These are phyloP conservation scores for Poeciliopsis prolifica DNA, from an alignment of 2,113 vertebrate genomes.

Conservation along the genomic window DNA sequence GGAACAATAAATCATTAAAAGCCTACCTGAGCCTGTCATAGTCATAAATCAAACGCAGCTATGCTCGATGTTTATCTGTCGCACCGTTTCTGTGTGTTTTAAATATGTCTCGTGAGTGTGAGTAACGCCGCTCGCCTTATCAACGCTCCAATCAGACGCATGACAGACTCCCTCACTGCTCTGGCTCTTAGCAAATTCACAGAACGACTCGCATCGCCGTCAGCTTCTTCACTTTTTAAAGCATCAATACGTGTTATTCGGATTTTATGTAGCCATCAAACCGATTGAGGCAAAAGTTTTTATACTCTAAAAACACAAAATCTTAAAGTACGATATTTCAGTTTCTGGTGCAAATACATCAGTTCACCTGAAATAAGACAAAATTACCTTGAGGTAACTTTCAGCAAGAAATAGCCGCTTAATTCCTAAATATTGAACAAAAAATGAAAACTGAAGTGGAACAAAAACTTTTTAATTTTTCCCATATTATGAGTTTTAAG, in stretches of 20 bases:
- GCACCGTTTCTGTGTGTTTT: constrained; percentile 53
- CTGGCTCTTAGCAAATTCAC: constrained; percentile 6
- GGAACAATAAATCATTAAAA: constrained; percentile 80
- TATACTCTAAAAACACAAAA: no score
- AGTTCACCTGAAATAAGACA: no score
- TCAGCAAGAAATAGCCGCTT: no score
- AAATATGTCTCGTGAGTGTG: constrained; percentile 61
- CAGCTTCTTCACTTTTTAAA: not conserved
- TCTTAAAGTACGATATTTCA: no score
- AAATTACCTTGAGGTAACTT: no score
- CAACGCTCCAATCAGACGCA: constrained; percentile 44
- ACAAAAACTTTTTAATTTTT: no score
- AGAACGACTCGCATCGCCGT: not conserved
- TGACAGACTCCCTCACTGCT: constrained; percentile 1
- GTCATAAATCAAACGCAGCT: constrained; percentile 76
- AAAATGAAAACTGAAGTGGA: no score
- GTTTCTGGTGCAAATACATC: no score
- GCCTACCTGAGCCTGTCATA: constrained; percentile 67
- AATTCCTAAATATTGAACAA: no score
- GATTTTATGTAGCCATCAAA: not conserved
- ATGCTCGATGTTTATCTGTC: constrained; percentile 50
- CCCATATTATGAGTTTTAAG: no score
- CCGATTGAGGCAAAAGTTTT: not conserved
- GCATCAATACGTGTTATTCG: not conserved
- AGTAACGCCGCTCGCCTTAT: constrained; percentile 68